Conservation (phyloP, 2,113 vertebrate species). For the Neogale vison region DNA sequence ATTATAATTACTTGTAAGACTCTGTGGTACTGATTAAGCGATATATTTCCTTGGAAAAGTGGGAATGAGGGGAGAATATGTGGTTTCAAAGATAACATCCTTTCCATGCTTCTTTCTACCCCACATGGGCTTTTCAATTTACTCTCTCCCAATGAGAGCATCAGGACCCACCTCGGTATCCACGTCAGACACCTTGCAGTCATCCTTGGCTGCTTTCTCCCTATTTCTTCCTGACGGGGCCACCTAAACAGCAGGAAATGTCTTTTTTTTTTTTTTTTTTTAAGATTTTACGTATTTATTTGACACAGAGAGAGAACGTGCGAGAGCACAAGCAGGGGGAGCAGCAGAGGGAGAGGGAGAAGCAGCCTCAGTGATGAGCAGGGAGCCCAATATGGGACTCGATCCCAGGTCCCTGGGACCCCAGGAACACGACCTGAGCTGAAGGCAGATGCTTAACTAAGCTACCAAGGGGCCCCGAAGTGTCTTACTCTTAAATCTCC, state of each 20-base stretch:
- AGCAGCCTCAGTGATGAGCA: not conserved
- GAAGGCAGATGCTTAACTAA: not conserved
- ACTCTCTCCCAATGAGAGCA: not conserved
- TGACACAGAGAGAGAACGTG: not conserved
- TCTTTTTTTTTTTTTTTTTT: not conserved
- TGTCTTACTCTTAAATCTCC: not conserved
- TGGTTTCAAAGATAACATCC: not conserved
- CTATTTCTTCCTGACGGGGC: not conserved
- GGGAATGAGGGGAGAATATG: not conserved
- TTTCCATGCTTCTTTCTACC: not conserved
- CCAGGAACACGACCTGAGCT: not conserved
- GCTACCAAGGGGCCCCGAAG: not conserved
- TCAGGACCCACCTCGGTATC: not conserved
- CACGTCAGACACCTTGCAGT: rapidly evolving
- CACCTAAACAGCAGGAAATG: rapidly evolving
- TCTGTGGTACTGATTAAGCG: not conserved
- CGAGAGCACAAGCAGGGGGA: not conserved
- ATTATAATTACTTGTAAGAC: not conserved
- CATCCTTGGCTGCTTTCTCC: not conserved
- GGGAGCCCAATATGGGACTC: not conserved
- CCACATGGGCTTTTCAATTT: not conserved
- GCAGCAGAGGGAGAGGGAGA: not conserved
- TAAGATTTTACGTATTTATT: not conserved
- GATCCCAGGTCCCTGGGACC: no score
- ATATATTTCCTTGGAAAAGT: not conserved